A percentile compares a stretch with the other conserved stretches of the same genome.
phyloP scores from a whole-genome alignment of 2,888 invertebrate genomes.

The Aleiodes leptofemur region DNA sequence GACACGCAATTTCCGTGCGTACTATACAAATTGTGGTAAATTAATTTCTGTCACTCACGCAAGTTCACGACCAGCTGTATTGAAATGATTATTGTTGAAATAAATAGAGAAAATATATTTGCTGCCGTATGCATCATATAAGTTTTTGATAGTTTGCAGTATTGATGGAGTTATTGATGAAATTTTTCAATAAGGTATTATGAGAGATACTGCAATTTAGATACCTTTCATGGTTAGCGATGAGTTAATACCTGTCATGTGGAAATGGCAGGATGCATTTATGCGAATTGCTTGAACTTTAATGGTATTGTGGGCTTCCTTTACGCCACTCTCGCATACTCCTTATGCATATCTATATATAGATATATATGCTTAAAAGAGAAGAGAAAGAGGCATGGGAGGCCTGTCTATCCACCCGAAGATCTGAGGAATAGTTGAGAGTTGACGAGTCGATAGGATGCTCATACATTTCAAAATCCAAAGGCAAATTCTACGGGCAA shows the following conservation, averaged over 20 bases:
- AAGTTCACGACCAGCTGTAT: constrained; percentile 39
- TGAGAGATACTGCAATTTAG: not conserved
- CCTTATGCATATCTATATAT: not conserved
- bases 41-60: constrained; percentile 68
- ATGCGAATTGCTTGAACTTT: constrained; percentile 66
- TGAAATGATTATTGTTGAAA: not conserved
- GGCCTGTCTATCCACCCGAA: constrained; percentile 53
- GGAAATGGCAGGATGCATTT: constrained; percentile 47
- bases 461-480: constrained; percentile 55
- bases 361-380: not conserved
- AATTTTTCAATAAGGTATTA: too few relatives aligned
- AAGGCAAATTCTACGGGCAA: constrained; percentile 45
- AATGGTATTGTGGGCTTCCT: constrained; percentile 42
- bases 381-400: constrained; percentile 5
- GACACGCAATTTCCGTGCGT: constrained; percentile 59
- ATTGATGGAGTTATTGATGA: too few relatives aligned
- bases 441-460: constrained; percentile 58
- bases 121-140: too few relatives aligned
- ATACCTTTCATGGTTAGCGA: not conserved
- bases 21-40: constrained; percentile 63
- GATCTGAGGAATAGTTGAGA: constrained; percentile 72
- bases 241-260: not conserved
- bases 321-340: not conserved
- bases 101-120: not conserved
- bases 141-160: too few relatives aligned